Evolutionary conservation across 2,888 invertebrate genomes (phyloP).

Genomic region (Chouioia cunea): DNA sequence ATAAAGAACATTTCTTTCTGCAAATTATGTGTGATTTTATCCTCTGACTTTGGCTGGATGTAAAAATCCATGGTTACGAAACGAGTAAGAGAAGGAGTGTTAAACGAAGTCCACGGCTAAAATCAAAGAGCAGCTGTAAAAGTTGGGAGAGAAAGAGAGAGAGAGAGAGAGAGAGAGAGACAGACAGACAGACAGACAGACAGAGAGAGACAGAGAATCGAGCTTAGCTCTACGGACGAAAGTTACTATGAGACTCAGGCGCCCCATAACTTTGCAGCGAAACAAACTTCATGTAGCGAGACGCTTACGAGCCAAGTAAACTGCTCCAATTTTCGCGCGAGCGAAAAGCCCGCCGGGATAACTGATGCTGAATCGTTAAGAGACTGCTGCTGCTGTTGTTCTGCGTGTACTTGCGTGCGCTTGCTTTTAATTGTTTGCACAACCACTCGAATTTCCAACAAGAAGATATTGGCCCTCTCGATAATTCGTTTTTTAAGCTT

Average conservation of each 20-base stretch:
- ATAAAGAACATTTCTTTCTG: not conserved
- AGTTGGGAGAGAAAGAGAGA: slow-evolving; percentile 13
- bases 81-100: slow-evolving; percentile 37
- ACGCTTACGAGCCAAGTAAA: slow-evolving; percentile 42
- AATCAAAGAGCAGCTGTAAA: slow-evolving; percentile 46
- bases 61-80: not conserved
- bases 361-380: slow-evolving; percentile 21
- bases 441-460: too few species aligned
- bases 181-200: not conserved
- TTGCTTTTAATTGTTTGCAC: slow-evolving; percentile 22
- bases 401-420: not conserved
- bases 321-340: slow-evolving; percentile 41
- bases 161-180: slow-evolving; percentile 13
- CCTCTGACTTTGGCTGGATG: too few species aligned
- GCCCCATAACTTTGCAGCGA: slow-evolving; percentile 43
- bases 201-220: slow-evolving; percentile 26
- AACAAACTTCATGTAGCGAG: slow-evolving; percentile 44
- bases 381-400: not conserved
- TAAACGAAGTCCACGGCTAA: slow-evolving; percentile 46
- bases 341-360: slow-evolving; percentile 4
- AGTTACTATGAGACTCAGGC: slow-evolving; percentile 43
- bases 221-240: slow-evolving; percentile 32
- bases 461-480: too few species aligned
- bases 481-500: too few species aligned
- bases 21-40: not conserved